Percentiles rank a stretch among this genome's conserved stretches.
Conservation (phyloP, 1,140 invertebrate species). For the Hyposmocoma kahamanoa region DNA sequence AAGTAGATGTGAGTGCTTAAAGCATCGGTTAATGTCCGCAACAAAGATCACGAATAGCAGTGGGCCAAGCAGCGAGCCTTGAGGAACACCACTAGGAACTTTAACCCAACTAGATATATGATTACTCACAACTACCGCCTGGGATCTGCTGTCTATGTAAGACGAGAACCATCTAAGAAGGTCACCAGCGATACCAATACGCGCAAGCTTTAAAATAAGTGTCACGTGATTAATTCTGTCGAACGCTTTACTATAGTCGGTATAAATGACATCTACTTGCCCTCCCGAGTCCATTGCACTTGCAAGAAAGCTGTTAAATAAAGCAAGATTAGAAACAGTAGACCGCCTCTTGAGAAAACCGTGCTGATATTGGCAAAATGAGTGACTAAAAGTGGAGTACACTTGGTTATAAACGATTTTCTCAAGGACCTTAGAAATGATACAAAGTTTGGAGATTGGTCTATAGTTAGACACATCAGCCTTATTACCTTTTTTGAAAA, state of each 20-base stretch:
- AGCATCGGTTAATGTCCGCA: too few species aligned
- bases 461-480: slow-evolving; percentile 16
- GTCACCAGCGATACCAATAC: not conserved
- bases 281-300: not conserved
- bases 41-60: not conserved
- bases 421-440: slow-evolving; percentile 25
- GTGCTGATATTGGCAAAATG: slow-evolving; percentile 16
- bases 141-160: slow-evolving; percentile 20
- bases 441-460: slow-evolving; percentile 20
- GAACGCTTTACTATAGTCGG: slow-evolving; percentile 33
- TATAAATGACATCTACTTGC: slow-evolving; percentile 28
- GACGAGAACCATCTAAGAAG: slow-evolving; percentile 26
- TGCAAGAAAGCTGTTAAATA: not conserved
- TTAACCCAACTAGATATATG: slow-evolving; percentile 9
- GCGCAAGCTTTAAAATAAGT: slow-evolving; percentile 2
- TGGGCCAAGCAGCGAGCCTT: slow-evolving; percentile 3
- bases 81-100: slow-evolving; percentile 7
- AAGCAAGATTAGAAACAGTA: not conserved
- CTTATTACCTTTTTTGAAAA: slow-evolving; percentile 21
- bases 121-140: slow-evolving; percentile 20
- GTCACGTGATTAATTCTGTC: slow-evolving; percentile 17
- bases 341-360: slow-evolving; percentile 13
- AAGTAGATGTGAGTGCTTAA: too few species aligned
- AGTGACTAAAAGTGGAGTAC: slow-evolving; percentile 6
- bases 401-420: slow-evolving; percentile 16